Evolutionary conservation across 1,140 invertebrate species (phyloP).

Genomic region (Drosophila sulfurigaster): DNA sequence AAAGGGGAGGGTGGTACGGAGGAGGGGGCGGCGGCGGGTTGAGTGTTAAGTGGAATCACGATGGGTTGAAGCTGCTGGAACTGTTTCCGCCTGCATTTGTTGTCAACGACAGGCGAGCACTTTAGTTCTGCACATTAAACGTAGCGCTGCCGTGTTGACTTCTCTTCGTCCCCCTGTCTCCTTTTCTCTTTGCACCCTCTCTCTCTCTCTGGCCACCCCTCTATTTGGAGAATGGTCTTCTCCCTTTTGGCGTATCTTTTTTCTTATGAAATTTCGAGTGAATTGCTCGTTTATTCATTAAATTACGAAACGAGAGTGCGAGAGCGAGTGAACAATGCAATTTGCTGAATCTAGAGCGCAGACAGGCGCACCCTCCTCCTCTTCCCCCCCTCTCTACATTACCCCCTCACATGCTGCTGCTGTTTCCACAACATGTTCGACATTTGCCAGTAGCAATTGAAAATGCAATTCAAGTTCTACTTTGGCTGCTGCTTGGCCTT

Average conservation of each 20-base stretch:
- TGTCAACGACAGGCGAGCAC: constrained; percentile 54
- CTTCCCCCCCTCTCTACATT: not conserved
- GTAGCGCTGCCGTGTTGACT: constrained; percentile 22
- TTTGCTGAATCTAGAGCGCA: constrained; percentile 17
- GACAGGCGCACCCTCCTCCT: not conserved
- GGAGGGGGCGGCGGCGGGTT: too few species aligned
- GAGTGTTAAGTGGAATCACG: constrained; percentile 7
- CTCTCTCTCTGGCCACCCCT: too few species aligned
- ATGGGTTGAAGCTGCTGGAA: constrained; percentile 1
- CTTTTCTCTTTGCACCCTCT: too few species aligned
- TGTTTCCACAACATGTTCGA: constrained; percentile 20
- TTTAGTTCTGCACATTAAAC: constrained; percentile 54
- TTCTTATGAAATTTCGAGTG: constrained; percentile 52
- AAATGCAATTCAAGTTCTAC: constrained; percentile 42
- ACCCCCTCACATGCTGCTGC: too few species aligned
- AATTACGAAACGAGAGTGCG: constrained; percentile 40
- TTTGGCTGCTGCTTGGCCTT: constrained; percentile 26
- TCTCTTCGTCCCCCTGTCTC: too few species aligned
- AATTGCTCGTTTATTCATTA: constrained; percentile 60
- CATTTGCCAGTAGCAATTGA: constrained; percentile 33
- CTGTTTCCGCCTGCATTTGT: constrained; percentile 47
- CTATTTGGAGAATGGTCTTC: too few species aligned
- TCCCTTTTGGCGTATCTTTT: constrained; percentile 6
- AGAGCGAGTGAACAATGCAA: constrained; percentile 47
- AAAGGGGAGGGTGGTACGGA: too few species aligned